Base-by-base conservation (phyloP, 2,888 invertebrate species). In the Alviniconcha strummeri region DNA sequence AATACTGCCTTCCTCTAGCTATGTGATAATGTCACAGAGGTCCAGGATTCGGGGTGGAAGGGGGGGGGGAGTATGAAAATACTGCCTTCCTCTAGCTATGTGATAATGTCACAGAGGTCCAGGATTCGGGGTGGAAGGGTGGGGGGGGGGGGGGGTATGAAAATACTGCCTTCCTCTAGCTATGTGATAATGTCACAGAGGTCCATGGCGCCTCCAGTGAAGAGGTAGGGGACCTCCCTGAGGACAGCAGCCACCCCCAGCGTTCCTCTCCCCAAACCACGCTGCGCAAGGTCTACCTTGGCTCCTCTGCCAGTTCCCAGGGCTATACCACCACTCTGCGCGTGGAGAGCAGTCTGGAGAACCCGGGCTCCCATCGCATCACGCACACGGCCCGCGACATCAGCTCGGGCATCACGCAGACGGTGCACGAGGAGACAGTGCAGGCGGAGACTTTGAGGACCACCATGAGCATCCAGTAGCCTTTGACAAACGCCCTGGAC, bases 391-490 rank as follows among this genome's bases (percentile, higher is more conserved):
- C 85, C 5, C 85, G 84, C 67, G 86, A 87, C 76, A 83, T 81
- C 13, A 74, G 71, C 19, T 86, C 85, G 80, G 88, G 87, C 13
- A 81, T 85, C 55, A 85, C 83, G 7, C 85, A 86, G 72, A 86
- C 86, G 36, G 84, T 88, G 67, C 87, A 87, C 72, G 84, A 86
- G 77, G 86, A 88, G 83, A 85, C 80, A 56, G 84, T 88, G 72
- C 84, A 84, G 79, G 87, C 87, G 13, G 77, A 82, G 7, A 84
- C 84, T n/a, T 79, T 88, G 13, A 69, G 83, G 7, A 85, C 88
- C 56, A 82, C 85, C n/a, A 69, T 86, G 55, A 72, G 82, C 36
- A 77, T 82, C 17, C 81, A 80, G 79, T 80, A 54, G 54, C 5
- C 55, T 64, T 9, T 64, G 64, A 9, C 15, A 4, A 64, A 36